Percentiles rank a stretch among this genome's conserved stretches.
These are phyloP conservation scores for Ditula angustiorana DNA, from an alignment of 2,888 invertebrate species.

Conservation along the genomic window DNA sequence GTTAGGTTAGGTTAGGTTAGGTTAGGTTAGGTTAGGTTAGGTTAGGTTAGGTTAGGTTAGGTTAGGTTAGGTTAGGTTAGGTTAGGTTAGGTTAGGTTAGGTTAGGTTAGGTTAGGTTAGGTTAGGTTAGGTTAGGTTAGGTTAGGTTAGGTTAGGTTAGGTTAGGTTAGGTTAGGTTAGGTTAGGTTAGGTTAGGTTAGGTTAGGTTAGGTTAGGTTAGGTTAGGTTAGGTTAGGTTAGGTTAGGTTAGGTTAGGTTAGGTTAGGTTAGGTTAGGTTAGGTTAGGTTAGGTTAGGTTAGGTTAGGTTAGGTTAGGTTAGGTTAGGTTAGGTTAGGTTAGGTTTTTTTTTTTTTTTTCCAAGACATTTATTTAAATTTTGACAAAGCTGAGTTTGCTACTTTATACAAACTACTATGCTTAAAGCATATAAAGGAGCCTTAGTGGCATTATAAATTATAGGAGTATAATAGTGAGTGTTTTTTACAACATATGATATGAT, in stretches of 20 bases:
- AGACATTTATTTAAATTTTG: too few relatives aligned
- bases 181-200: conserved; percentile 38
- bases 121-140: conserved; percentile 36
- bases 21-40: conserved; percentile 10
- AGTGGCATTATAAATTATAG: too few relatives aligned
- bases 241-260: conserved; percentile 41
- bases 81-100: conserved; percentile 37
- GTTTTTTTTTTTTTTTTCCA: too few relatives aligned
- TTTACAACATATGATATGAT: too few relatives aligned
- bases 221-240: conserved; percentile 40
- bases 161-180: conserved; percentile 36
- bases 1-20: conserved; percentile 23
- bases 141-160: conserved; percentile 21
- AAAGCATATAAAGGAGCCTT: too few relatives aligned
- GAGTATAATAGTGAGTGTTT: too few relatives aligned
- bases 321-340: conserved; percentile 23
- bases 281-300: conserved; percentile 40
- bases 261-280: conserved; percentile 39
- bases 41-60: conserved; percentile 38
- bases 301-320: conserved; percentile 22
- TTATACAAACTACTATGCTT: too few relatives aligned
- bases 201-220: conserved; percentile 40
- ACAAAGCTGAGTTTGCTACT: too few relatives aligned
- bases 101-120: conserved; percentile 34
- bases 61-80: conserved; percentile 40